These are phyloP conservation scores for Syngnathus scovelli DNA, from an alignment of 2,113 vertebrate species.

Conservation along the genomic window DNA sequence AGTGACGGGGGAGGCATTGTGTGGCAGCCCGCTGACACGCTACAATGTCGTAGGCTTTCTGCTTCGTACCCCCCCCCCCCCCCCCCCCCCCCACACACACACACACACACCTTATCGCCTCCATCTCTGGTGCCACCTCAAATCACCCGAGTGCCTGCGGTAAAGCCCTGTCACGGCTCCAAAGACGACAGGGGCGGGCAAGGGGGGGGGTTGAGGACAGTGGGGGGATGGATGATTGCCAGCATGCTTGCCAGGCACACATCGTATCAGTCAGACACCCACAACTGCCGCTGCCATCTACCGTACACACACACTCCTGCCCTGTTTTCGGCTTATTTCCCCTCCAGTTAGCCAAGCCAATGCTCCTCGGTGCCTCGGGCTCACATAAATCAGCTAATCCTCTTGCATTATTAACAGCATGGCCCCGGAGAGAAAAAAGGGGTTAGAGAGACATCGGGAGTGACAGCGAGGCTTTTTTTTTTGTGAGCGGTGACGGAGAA, in stretches of 20 bases:
- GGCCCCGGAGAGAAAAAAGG: slow-evolving; percentile 40
- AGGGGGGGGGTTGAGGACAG: slow-evolving; percentile 11
- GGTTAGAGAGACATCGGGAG: slow-evolving; percentile 41
- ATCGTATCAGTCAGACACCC: slow-evolving; percentile 50
- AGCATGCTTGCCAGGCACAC: slow-evolving; percentile 37
- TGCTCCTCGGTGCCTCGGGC: slow-evolving; percentile 44
- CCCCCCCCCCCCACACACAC: too few relatives aligned
- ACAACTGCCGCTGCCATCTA: slow-evolving; percentile 31
- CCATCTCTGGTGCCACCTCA: slow-evolving; percentile 31
- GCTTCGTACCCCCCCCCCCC: slow-evolving; percentile 5
- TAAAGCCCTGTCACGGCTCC: slow-evolving; percentile 37
- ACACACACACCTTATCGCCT: slow-evolving; percentile 7
- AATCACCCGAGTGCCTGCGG: slow-evolving; percentile 34
- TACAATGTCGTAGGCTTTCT: slow-evolving; percentile 10
- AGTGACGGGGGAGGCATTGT: not conserved
- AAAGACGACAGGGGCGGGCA: slow-evolving; percentile 1
- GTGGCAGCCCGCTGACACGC: slow-evolving; percentile 10
- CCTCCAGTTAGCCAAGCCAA: slow-evolving; percentile 47
- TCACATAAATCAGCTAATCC: slow-evolving; percentile 67
- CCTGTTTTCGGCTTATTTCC: slow-evolving; percentile 42
- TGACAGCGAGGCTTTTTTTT: slow-evolving; percentile 45
- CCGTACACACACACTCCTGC: slow-evolving; percentile 27
- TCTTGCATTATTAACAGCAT: slow-evolving; percentile 67
- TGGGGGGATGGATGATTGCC: slow-evolving; percentile 25
- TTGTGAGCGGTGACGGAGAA: slow-evolving; percentile 30